Base-by-base conservation (phyloP, 2,888 invertebrate species). In the Ormyrus nitidulus region DNA sequence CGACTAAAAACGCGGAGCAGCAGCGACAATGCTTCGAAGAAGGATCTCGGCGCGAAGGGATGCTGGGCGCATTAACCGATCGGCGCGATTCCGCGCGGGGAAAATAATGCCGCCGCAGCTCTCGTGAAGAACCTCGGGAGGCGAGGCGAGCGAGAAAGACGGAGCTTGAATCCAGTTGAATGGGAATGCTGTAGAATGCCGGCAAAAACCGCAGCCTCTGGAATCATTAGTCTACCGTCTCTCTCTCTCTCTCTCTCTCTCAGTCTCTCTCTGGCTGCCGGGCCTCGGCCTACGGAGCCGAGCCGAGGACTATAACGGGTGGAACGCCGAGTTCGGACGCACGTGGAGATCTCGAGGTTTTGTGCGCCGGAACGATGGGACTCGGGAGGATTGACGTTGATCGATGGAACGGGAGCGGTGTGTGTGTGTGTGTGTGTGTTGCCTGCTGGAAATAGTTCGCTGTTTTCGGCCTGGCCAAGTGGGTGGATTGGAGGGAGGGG, bases 171-270 rank as follows among this genome's bases (percentile, higher is more conserved):
- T 86, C 86, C 85, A 89, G 89, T 87, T 88, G 89, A 90, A 90
- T 89, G 90, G 87, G 90, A 90, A 90, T 90, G 90, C 88, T 89
- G 90, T 90, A 90, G 90, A 90, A 90, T 90, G 90, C 85, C 87
- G 87, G 86, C 89, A 90, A 90, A 90, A 90, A 90, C 89, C 88
- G 84, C 89, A 87, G 89, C 83, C 89, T 86, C 87, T 82, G 87
- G 85, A 88, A 90, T 90, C 90, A 90, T 90, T 90, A 90, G 90
- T 90, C 90, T 88, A 88, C 88, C 85, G 85, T 84, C 85, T 51
- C 19, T 53, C 61, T 56, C 64, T 71, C 71, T n/a, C 61, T 58
- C 78, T 68, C 69, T 46, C 61, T 76, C 75, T 54, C 68, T 75
- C 75, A 53, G 46, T 69, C 66, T 53, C 62, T 46, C 59, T 70